Percentiles rank a stretch among this genome's conserved stretches.
phyloP scores from a whole-genome alignment of 2,888 invertebrate species.

The Tachina fera region DNA sequence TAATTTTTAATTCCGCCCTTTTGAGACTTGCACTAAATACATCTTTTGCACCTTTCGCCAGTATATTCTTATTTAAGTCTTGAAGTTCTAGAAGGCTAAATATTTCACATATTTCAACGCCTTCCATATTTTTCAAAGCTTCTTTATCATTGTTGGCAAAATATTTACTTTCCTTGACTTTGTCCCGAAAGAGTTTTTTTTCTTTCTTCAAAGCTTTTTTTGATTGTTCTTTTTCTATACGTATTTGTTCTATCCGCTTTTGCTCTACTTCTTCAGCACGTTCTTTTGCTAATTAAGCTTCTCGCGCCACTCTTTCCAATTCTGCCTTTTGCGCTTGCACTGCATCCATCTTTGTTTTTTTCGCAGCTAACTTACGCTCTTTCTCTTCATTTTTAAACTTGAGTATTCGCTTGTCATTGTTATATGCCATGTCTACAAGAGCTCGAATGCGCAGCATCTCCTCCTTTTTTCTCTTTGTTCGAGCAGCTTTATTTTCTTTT shows the following conservation, averaged over 20 bases:
- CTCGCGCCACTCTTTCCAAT: constrained; percentile 89
- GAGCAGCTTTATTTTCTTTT: constrained; percentile 96
- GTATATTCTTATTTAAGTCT: constrained; percentile 88
- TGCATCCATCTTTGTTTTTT: constrained; percentile 93
- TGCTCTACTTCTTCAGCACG: constrained; percentile 91
- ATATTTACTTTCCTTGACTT: constrained; percentile 92
- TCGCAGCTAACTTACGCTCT: constrained; percentile 93
- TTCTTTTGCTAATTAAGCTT: constrained; percentile 89
- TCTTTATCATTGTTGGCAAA: constrained; percentile 88
- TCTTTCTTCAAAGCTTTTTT: constrained; percentile 95
- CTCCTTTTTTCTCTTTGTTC: constrained; percentile 97
- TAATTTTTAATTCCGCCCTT: constrained; percentile 89
- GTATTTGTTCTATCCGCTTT: constrained; percentile 90
- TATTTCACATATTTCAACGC: constrained; percentile 95
- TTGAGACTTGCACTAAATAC: constrained; percentile 88
- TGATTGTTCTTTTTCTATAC: constrained; percentile 92
- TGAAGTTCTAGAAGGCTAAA: constrained; percentile 89
- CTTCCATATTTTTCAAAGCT: constrained; percentile 92
- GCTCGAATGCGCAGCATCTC: constrained; percentile 96
- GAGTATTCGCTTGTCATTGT: constrained; percentile 95
- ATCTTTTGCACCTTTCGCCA: constrained; percentile 85
- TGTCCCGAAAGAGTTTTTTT: constrained; percentile 90
- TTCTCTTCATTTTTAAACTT: constrained; percentile 97
- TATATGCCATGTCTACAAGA: constrained; percentile 96
- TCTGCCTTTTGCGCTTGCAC: constrained; percentile 92